Conservation (phyloP, 2,113 vertebrate species). For the Tympanuchus pallidicinctus region DNA sequence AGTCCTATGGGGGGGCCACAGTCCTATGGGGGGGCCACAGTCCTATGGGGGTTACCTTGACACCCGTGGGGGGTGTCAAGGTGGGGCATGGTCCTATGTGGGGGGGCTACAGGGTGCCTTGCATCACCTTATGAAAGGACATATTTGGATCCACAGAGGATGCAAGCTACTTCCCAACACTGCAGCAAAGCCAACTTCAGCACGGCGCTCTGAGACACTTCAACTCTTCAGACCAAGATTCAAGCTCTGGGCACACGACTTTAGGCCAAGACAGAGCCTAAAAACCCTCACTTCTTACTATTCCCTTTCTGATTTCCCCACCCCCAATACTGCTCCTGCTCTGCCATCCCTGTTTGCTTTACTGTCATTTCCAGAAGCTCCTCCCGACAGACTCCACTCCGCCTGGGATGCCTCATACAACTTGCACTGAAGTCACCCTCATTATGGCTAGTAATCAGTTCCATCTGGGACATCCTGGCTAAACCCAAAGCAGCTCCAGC, state of each 20-base stretch:
- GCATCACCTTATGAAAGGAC: neutral
- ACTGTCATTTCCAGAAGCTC: neutral
- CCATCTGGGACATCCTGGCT: neutral
- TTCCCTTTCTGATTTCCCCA: neutral
- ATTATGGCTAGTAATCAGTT: neutral
- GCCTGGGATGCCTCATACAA: neutral
- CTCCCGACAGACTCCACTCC: neutral
- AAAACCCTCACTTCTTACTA: neutral
- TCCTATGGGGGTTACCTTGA: too few relatives aligned
- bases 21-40: too few relatives aligned
- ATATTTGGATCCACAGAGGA: neutral
- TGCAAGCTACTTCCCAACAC: neutral
- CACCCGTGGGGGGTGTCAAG: too few relatives aligned
- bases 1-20: too few relatives aligned
- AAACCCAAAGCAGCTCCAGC: neutral
- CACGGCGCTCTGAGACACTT: neutral
- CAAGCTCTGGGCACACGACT: neutral
- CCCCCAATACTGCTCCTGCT: neutral
- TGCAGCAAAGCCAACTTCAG: neutral
- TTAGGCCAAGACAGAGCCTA: neutral
- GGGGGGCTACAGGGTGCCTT: neutral
- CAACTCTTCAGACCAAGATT: neutral
- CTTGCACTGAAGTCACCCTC: rapidly evolving
- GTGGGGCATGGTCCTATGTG: too few relatives aligned
- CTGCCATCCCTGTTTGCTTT: neutral